A percentile compares a stretch with the other conserved stretches of the same genome.
Evolutionary conservation across 2,888 invertebrate genomes (phyloP).

Genomic region (Clitarchus hookeri): DNA sequence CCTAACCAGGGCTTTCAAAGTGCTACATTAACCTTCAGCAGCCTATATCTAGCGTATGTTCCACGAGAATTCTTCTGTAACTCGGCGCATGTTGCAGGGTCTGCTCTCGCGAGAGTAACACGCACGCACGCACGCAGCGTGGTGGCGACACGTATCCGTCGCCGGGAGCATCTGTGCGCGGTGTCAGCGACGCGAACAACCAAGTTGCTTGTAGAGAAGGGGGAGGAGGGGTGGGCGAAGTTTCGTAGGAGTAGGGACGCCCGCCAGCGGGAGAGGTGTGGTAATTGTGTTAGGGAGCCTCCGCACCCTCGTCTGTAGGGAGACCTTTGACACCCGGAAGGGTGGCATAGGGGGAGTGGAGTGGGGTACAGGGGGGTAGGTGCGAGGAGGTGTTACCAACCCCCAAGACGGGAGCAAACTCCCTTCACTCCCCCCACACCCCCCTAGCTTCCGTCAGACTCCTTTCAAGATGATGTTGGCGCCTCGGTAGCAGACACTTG

Average conservation of each 20-base stretch:
- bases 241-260: background rate
- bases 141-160: slow-evolving; percentile 11
- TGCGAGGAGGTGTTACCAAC: background rate
- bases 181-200: background rate
- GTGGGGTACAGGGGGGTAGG: background rate
- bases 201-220: background rate
- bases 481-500: slow-evolving; percentile 10
- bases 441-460: background rate
- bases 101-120: background rate
- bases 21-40: too few species aligned
- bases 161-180: slow-evolving; percentile 26
- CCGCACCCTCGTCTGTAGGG: slow-evolving; percentile 12
- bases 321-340: background rate
- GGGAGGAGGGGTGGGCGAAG: slow-evolving; percentile 27
- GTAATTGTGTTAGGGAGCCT: slow-evolving; percentile 26
- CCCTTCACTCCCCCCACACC: background rate
- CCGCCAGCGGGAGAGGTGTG: background rate
- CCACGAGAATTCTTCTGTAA: background rate
- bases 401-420: background rate
- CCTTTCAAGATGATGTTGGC: slow-evolving; percentile 20
- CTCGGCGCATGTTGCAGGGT: background rate
- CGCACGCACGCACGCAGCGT: slow-evolving; percentile 11
- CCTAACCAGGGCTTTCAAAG: too few species aligned
- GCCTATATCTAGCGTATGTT: too few species aligned
- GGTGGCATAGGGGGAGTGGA: background rate